Evolutionary conservation across 1,140 invertebrate species (phyloP).

Genomic region (Scaptodrosophila lebanonensis): DNA sequence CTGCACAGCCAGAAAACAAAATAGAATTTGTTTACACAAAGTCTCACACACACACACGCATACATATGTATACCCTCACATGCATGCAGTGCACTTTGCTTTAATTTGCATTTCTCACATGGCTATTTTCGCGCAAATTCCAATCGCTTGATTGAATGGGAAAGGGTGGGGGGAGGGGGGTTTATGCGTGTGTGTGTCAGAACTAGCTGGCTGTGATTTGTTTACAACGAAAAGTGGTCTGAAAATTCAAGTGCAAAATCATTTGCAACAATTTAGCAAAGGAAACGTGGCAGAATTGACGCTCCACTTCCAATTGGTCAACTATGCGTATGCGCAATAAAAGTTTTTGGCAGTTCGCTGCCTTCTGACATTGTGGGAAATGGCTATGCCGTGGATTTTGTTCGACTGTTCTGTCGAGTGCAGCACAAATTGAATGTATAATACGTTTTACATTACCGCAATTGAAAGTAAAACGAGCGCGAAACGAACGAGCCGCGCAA

Average conservation of each 20-base stretch:
- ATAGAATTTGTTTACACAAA: conserved; percentile 19
- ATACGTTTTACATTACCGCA: conserved; percentile 48
- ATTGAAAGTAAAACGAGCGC: conserved; percentile 38
- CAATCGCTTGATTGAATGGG: no score
- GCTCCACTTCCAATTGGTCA: conserved; percentile 22
- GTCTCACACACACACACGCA: background rate
- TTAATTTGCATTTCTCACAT: no score
- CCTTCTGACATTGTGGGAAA: conserved; percentile 65
- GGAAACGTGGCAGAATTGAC: conserved; percentile 16
- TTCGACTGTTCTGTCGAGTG: conserved; percentile 46
- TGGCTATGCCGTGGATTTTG: background rate
- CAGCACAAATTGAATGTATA: conserved; percentile 44
- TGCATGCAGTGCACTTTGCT: no score
- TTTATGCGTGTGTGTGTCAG: no score
- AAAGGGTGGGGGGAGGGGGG: no score
- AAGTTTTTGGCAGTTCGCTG: conserved; percentile 21
- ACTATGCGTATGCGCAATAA: conserved; percentile 63
- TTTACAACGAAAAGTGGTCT: no score
- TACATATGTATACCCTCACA: no score
- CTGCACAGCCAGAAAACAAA: conserved; percentile 9
- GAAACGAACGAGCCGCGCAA: conserved; percentile 5
- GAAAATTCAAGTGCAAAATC: conserved; percentile 14
- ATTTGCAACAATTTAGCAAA: conserved; percentile 29
- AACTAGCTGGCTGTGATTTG: no score
- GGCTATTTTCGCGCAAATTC: no score